Evolutionary conservation across 64 coral and sea anemone species (phyloP), one percentile per base, ranked within the genome.

Genomic region (Montipora efflorescens): DNA sequence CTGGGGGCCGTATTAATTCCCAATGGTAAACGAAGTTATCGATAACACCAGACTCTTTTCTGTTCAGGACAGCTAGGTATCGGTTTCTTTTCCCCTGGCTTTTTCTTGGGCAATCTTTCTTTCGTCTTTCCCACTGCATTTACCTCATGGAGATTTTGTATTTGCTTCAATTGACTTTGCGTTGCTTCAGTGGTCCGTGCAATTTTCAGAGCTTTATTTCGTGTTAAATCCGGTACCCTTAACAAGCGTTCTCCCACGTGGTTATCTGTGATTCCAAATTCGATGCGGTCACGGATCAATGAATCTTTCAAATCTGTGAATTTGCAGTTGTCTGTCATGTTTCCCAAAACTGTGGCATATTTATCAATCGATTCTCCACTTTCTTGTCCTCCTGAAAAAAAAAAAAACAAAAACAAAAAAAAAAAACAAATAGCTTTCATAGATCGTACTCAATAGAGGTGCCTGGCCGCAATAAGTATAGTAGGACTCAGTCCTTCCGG

Each of bases 1-100:
- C 89, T 5, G 36, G 77, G 89, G 0, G 89, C 89, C 21, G 88
- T 52, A 3, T 12, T 71, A 19, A 90, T 79, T 25, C 89, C 89
- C 18, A 90, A 81, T 4, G 59, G 89, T 23, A 90, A 48, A 50
- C 77, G 89, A 1, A 81, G 59, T 22, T 47, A 90, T 5, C 89
- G 89, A 16, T 47, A 90, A 2, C 66, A 77, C 51, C 62, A 36
- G 36, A 36, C 36, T 2, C 36, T 36, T 36, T 36, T 36, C 36
- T 36, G 36, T 36, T 36, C 36, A 2, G 36, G 36, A 36, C 36
- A 0, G 36, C 36, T 36, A 36, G 0, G 36, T 36, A 36, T 55
- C 52, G 10, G 10, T 55, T 55, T 55, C 52, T 55, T 5, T 0
- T 55, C 52, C 10, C 0, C 52, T 7, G 10, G 52, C 10, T 55